Base-by-base conservation (phyloP, 2,797 vertebrate genomes). In the Bradypus variegatus region DNA sequence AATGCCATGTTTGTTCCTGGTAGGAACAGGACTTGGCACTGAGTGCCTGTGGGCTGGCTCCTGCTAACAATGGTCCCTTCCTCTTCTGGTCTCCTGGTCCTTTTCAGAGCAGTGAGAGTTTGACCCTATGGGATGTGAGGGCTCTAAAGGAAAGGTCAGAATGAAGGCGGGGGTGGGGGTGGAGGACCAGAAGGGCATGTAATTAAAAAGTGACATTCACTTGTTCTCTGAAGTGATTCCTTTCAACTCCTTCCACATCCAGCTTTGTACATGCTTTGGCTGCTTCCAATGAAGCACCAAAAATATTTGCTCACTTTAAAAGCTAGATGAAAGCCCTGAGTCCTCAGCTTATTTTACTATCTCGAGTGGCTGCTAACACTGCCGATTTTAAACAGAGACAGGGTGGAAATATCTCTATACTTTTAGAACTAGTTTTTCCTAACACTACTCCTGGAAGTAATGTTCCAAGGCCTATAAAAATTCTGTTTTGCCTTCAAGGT, bases 371-470 rank as follows among this genome's bases (percentile, higher is more conserved):
- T 31, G 1, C 48, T 58, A 48, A 55, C 41, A n/a, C 69, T 90
- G 75, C 21, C 50, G 18, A 50, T 77, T 81, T 69, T 23, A 23
- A 58, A 58, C 21, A 58, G 18, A 58, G 18, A 11, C 50, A 50
- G 50, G 50, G 50, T 50, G 50, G 50, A 50, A 50, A 50, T 50
- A 50, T 12, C 50, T 50, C 50, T 13, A 50, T 50, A 65, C 36
- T 70, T 77, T 41, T 38, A 78, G 53, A 85, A 41, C 16, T 13
- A 48, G n/a, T 84, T 92, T 79, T 65, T 82, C 21, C 33, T 85
- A 60, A 29, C 23, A 14, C 48, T 19, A 50, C 53, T 88, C 81
- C 69, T 83, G 31, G 55, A 76, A 64, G 70, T 76, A 69, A 62
- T 67, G 33, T 77, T 83, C 72, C 48, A 58, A 94, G 67, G 15